Base-by-base conservation (phyloP, 2,113 vertebrate species). In the Psilopogon haemacephalus region DNA sequence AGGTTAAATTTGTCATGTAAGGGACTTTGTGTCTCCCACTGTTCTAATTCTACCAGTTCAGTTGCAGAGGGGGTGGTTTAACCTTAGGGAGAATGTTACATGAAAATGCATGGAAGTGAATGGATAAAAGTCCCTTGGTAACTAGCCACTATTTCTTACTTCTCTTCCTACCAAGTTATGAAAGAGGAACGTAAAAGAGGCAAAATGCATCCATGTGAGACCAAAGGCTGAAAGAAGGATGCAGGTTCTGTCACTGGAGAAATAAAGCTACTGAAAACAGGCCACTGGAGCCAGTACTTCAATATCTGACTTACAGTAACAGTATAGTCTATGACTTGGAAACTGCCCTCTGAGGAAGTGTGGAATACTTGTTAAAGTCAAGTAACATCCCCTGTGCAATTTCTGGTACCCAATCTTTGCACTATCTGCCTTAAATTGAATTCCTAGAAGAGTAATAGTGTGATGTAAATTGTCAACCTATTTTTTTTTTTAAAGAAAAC, bases 181-280 rank as follows among this genome's bases (percentile, higher is more conserved):
- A 94, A 72, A 60, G 35, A 87, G 38, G 38, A 85, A 78, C 73
- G 60, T 15, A 64, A 55, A 67, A 85, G 85, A 94, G 42, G 50
- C 8, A 81, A 67, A 74, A 73, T 67, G 32, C 30, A 52, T 71
- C 69, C 64, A 11, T 42, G 50, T 72, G 65, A 92, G 56, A 64
- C 80, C 50, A 74, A 90, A 48, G 62, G 72, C 67, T 85, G 64
- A 73, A 64, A 88, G 56, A 77, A 15, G 59, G 64, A 82, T 91
- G 56, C 23, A 40, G 64, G n/a, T 59, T 87, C 63, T 88, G 8
- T 71, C 84, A 79, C 59, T 89, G 50, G 68, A 92, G 91, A 92
- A 95, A 94, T 90, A 94, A 90, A 70, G 40, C 40, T 28, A 40
- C 56, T 89, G 23, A 84, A 64, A 92, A 89, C 9, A 91, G 84